These are phyloP conservation scores for Frankliniella intonsa DNA, from an alignment of 2,888 invertebrate genomes.

Conservation along the genomic window DNA sequence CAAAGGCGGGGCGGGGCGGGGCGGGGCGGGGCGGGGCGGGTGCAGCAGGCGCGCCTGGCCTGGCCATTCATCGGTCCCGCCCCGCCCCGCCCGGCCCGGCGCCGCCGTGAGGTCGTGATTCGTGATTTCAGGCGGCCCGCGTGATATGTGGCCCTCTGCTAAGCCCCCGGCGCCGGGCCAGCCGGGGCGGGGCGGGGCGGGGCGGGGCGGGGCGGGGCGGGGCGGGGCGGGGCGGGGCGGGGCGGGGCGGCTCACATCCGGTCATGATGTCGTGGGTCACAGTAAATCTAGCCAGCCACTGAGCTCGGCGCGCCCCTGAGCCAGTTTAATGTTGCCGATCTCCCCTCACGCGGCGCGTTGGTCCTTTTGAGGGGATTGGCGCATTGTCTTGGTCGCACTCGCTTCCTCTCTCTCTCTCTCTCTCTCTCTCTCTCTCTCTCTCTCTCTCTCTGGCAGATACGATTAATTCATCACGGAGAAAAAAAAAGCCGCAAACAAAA, in stretches of 20 bases:
- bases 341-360: neutral
- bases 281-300: neutral
- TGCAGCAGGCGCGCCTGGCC: too few relatives aligned
- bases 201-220: neutral
- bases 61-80: neutral
- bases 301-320: neutral
- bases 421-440: neutral
- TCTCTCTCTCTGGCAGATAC: neutral
- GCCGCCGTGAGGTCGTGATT: constrained; percentile 2
- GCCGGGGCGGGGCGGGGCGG: neutral
- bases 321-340: constrained; percentile 19
- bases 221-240: neutral
- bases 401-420: neutral
- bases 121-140: neutral
- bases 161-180: neutral
- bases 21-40: too few relatives aligned
- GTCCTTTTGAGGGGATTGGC: neutral
- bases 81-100: too few relatives aligned
- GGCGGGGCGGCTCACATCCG: neutral
- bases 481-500: neutral
- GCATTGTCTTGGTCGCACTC: neutral
- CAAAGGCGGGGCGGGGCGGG: too few relatives aligned
- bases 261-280: constrained; percentile 18
- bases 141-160: constrained; percentile 10
- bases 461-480: neutral